Percentiles rank a stretch among this genome's conserved stretches.
phyloP scores from a whole-genome alignment of 2,797 vertebrate species.

The Molossus molossus region DNA sequence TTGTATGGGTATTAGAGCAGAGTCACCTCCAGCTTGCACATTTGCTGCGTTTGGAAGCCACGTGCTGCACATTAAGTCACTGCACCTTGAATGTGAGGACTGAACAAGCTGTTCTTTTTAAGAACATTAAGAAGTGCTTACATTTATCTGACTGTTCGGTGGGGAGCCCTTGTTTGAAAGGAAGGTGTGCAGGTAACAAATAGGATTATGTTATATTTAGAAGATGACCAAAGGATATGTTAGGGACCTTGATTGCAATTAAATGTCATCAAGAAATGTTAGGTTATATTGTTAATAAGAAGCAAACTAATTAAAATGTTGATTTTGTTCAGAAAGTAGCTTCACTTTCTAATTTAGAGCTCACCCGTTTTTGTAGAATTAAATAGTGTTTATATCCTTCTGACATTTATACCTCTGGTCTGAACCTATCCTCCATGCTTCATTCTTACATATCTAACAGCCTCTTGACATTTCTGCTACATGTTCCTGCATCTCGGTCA shows the following conservation, averaged over 20 bases:
- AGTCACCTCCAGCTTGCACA: background rate
- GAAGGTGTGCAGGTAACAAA: background rate
- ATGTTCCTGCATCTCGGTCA: background rate
- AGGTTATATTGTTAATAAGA: constrained; percentile 24
- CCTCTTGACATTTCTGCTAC: background rate
- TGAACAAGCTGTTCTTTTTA: constrained; percentile 43
- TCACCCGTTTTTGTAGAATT: constrained; percentile 20
- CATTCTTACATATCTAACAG: background rate
- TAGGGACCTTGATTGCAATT: constrained; percentile 4
- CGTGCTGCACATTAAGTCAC: background rate
- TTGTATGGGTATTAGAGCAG: background rate
- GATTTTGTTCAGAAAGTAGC: constrained; percentile 30
- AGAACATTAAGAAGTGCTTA: constrained; percentile 35
- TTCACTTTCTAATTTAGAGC: background rate
- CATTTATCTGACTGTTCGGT: background rate
- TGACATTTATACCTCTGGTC: background rate
- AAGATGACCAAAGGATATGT: constrained; percentile 3
- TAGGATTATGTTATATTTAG: background rate
- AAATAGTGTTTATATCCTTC: background rate
- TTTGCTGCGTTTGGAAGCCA: constrained; percentile 36
- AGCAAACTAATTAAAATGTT: background rate
- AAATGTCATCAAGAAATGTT: background rate
- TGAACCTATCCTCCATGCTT: background rate
- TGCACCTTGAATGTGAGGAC: background rate
- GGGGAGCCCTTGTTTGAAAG: background rate